Base-by-base conservation (phyloP, 2,888 invertebrate genomes). In the Hyles lineata region DNA sequence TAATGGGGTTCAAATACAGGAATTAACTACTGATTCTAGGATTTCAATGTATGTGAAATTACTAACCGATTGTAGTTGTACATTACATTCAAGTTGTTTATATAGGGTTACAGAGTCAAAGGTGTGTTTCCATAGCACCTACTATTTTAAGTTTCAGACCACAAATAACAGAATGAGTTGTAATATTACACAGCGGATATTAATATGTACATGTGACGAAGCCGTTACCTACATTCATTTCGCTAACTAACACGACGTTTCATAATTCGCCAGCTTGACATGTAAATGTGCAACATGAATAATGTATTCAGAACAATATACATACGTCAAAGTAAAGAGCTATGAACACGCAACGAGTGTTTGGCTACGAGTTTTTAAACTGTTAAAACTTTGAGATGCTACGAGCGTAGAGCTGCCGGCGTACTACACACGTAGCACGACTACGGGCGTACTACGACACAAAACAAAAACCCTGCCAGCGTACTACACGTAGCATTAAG, bases 241-340 rank as follows among this genome's bases (percentile, higher is more conserved):
- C 63, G 67, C 55, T 50, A 58, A 72, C 35, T 59, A 67, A 55
- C 55, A 21, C 55, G 63, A 23, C 67, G 58, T 29, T 32, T 43
- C 62, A 67, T 72, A 67, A 72, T 72, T 72, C 58, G 23, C 72
- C 74, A 74, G 60, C 75, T 75, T 59, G 50, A 60, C 73, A 76
- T 81, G 76, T 73, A 76, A 80, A 80, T 81, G 70, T 72, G 73
- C 59, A 52, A 73, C 77, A 81, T 81, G 80, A 81, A 82, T 81
- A 78, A 81, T 81, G 80, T 81, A 81, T 82, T 70, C 61, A 76
- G 81, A 77, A 78, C 77, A 79, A 77, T 76, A 75, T 80, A 75
- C 76, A 73, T 75, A 77, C 76, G 75, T 70, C 76, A 73, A 80
- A 74, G 76, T 76, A 76, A 77, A 77, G 73, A 67, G 74, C 75